Percentiles rank a stretch among this genome's conserved stretches.
Evolutionary conservation across 1,140 invertebrate genomes (phyloP).

Genomic region (Dendroctonus valens): DNA sequence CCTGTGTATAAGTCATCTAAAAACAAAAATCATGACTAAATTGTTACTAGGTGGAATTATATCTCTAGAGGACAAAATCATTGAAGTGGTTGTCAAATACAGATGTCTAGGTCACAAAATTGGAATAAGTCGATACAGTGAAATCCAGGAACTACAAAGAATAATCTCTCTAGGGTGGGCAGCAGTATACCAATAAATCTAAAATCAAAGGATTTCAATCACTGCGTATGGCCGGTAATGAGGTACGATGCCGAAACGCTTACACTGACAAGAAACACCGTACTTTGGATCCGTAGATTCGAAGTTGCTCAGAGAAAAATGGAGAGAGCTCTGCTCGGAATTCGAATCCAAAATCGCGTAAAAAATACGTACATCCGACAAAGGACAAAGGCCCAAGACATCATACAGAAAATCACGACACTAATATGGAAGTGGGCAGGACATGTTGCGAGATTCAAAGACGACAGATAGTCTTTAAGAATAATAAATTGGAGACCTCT

Average conservation of each 20-base stretch:
- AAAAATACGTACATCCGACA: neutral
- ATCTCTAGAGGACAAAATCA: slow-evolving; percentile 1
- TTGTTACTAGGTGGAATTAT: neutral
- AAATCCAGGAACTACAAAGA: neutral
- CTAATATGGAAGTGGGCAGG: neutral
- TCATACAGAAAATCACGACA: too few species aligned
- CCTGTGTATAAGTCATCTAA: neutral
- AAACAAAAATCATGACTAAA: neutral
- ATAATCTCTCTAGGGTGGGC: neutral
- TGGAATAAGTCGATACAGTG: neutral
- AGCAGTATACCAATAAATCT: neutral
- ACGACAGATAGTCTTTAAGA: neutral
- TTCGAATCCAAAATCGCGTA: neutral
- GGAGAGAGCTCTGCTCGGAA: neutral
- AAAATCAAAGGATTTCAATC: neutral
- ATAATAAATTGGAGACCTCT: neutral
- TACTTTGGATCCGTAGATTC: neutral
- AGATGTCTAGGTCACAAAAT: too few species aligned
- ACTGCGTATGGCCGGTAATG: neutral
- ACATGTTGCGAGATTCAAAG: slow-evolving; percentile 1
- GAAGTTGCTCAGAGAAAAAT: neutral
- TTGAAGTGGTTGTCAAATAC: neutral
- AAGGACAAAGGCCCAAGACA: neutral
- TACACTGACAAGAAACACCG: neutral
- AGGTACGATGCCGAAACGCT: neutral